Percentiles rank a stretch among this genome's conserved stretches.
Evolutionary conservation across 2,888 invertebrate genomes (phyloP).

Genomic region (Temnothorax unifasciatus): DNA sequence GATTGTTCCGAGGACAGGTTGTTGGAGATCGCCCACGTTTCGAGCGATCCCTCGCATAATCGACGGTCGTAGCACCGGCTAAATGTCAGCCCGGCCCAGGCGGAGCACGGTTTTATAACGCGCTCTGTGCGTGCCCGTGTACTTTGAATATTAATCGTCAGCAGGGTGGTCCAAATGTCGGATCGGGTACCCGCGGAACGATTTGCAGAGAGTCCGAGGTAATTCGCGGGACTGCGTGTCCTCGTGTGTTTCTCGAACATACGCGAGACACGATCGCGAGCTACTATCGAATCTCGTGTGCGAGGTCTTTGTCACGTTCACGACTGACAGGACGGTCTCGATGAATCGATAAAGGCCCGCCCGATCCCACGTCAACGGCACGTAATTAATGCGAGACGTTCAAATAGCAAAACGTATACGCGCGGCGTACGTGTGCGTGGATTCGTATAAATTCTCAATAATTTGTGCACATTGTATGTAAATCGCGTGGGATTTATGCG

Average conservation of each 20-base stretch:
- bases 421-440: slow-evolving; percentile 7
- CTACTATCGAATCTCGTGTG: slow-evolving; percentile 18
- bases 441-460: slow-evolving; percentile 52
- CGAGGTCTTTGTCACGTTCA: slow-evolving; percentile 20
- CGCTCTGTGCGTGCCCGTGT: slow-evolving; percentile 39
- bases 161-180: slow-evolving; percentile 81
- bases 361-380: slow-evolving; percentile 32
- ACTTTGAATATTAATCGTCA: slow-evolving; percentile 81
- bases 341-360: slow-evolving; percentile 40
- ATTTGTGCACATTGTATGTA: slow-evolving; percentile 55
- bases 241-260: background rate
- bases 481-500: slow-evolving; percentile 49
- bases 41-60: slow-evolving; percentile 71
- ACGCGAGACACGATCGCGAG: slow-evolving; percentile 22
- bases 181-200: background rate
- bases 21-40: slow-evolving; percentile 76
- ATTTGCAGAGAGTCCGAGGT: slow-evolving; percentile 2
- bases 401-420: background rate
- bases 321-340: slow-evolving; percentile 25
- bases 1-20: slow-evolving; percentile 79
- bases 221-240: slow-evolving; percentile 25
- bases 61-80: slow-evolving; percentile 62
- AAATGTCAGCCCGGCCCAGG: slow-evolving; percentile 74
- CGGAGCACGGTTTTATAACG: slow-evolving; percentile 50
- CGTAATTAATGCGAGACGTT: slow-evolving; percentile 47